Base-by-base conservation (phyloP, 2,797 vertebrate genomes). In the Siniperca undulata region DNA sequence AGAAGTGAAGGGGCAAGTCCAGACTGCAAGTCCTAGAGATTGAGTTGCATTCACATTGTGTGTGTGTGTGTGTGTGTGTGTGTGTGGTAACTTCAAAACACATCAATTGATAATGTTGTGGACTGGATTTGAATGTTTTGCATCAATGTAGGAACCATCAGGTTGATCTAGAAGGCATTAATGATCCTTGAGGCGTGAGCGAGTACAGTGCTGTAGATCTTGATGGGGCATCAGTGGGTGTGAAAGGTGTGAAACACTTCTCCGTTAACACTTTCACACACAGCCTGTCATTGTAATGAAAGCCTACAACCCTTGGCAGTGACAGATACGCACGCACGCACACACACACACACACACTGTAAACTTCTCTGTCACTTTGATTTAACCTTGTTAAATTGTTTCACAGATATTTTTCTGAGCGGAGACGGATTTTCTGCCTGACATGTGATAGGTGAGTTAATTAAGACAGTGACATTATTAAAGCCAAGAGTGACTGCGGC, bases 381-480 rank as follows among this genome's bases (percentile, higher is more conserved):
- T 90, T 93, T 92, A 87, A 87, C 83, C 88, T 89, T 87, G 90
- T 86, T 81, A 78, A 86, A 88, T 65, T 71, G 88, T 84, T 89
- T 83, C 69, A 55, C 53, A 67, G 78, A 87, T 84, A 83, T 85
- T 84, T 87, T 82, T 82, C 56, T 69, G 80, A 83, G 79, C 58
- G 36, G 73, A 89, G 84, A 59, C 24, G 44, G 79, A 79, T 91
- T 86, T 92, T 75, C 76, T 64, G 75, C 50, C 70, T 83, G 87
- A 86, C 81, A 79, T 77, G 85, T 86, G 81, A 89, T 69, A 64
- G 64, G 88, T 70, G 80, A 93, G 90, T 92, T 93, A 93, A 95
- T 94, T 93, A 92, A 94, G 88, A 93, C 76, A 70, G 77, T 93
- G 93, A 88, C 93, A 94, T 95, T 94, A 94, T 94, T 89, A 93